A percentile compares a stretch with the other conserved stretches of the same genome.
Evolutionary conservation across 2,113 vertebrate genomes (phyloP).

Genomic region (Mobula birostris): DNA sequence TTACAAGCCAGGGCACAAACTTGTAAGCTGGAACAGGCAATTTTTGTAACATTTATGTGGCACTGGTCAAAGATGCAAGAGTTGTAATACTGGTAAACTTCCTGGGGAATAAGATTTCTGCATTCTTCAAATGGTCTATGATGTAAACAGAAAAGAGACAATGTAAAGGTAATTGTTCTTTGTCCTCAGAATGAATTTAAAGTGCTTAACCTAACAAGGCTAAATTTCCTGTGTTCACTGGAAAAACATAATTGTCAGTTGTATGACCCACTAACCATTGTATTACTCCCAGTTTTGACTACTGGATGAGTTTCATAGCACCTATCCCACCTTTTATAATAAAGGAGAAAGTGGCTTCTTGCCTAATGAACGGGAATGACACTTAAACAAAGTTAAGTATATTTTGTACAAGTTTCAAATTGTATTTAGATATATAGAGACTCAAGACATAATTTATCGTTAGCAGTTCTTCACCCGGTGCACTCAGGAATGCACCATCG

Average conservation of each 20-base stretch:
- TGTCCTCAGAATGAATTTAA: neutral
- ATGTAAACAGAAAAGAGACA: neutral
- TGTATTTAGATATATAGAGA: neutral
- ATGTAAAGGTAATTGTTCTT: neutral
- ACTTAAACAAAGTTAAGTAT: neutral
- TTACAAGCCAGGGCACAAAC: neutral
- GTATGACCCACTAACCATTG: neutral
- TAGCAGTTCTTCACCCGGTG: neutral
- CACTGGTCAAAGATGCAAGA: neutral
- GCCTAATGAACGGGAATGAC: neutral
- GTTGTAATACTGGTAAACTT: neutral
- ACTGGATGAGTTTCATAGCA: neutral
- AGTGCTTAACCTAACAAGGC: neutral
- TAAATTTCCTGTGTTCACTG: neutral
- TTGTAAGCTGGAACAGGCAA: conserved; percentile 19
- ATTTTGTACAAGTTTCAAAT: neutral
- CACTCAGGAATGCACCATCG: neutral
- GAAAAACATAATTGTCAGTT: neutral
- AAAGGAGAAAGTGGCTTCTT: neutral
- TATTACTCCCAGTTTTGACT: neutral
- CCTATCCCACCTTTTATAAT: neutral
- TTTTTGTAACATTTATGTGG: neutral
- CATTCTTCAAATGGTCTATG: conserved; percentile 18
- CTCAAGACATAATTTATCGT: neutral
- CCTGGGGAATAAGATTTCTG: neutral